Evolutionary conservation across 2,113 vertebrate genomes (phyloP).

Genomic region (Scomber colias): DNA sequence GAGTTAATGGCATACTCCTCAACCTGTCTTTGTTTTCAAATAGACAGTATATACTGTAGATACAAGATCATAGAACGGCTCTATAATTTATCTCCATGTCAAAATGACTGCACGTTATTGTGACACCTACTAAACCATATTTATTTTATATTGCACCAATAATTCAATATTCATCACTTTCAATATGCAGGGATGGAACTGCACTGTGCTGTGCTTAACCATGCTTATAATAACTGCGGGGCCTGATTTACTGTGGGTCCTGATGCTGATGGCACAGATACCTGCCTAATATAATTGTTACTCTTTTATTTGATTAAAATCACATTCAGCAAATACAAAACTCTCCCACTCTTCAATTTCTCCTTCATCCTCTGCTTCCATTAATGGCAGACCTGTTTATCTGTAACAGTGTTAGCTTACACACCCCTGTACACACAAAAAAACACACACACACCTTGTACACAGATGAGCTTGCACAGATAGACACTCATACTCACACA

Average conservation of each 20-base stretch:
- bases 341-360: constrained; percentile 16
- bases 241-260: constrained; percentile 63
- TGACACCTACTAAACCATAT: constrained; percentile 20
- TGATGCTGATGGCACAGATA: constrained; percentile 66
- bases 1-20: background rate
- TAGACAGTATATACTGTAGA: background rate
- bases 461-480: background rate
- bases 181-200: constrained; percentile 39
- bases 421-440: background rate
- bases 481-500: background rate
- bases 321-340: constrained; percentile 68
- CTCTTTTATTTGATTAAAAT: constrained; percentile 71
- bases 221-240: constrained; percentile 68
- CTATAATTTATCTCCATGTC: constrained; percentile 23
- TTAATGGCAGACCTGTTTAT: constrained; percentile 58
- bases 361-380: constrained; percentile 55
- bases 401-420: constrained; percentile 43
- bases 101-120: constrained; percentile 3
- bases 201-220: constrained; percentile 61
- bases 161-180: constrained; percentile 53
- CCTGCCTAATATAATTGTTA: constrained; percentile 71
- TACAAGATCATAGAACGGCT: constrained; percentile 4
- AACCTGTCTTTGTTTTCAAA: background rate
- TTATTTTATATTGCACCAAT: constrained; percentile 48
- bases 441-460: constrained; percentile 1